Evolutionary conservation across 2,888 invertebrate genomes (phyloP).

Genomic region (Zhengitettix transpicula): DNA sequence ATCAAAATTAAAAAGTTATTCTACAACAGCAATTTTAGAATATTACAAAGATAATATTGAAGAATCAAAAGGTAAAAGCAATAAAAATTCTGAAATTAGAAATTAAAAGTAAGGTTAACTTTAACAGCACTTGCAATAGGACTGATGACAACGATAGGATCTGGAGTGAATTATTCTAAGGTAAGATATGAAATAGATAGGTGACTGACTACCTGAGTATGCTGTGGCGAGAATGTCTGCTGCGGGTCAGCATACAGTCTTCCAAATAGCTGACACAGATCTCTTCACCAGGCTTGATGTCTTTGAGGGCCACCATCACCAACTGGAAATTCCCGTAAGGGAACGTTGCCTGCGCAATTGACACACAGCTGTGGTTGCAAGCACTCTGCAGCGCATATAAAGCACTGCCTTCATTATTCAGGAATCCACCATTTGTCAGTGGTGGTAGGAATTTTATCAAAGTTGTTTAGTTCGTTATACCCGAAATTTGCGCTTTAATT

Average conservation of each 20-base stretch:
- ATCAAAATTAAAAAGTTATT: background rate
- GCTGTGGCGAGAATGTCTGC: constrained; percentile 76
- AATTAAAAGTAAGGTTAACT: too few relatives aligned
- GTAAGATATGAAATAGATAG: too few relatives aligned
- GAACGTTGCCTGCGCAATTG: constrained; percentile 76
- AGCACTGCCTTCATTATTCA: constrained; percentile 86
- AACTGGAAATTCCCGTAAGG: constrained; percentile 64
- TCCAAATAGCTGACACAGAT: constrained; percentile 83
- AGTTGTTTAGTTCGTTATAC: too few relatives aligned
- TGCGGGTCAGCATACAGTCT: constrained; percentile 62
- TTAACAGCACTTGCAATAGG: too few relatives aligned
- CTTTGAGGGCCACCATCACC: constrained; percentile 49
- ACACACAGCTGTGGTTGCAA: constrained; percentile 82
- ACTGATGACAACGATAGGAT: too few relatives aligned
- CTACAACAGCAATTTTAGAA: background rate
- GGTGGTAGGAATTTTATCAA: too few relatives aligned
- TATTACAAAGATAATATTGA: background rate
- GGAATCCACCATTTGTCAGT: constrained; percentile 43
- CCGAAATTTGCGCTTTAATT: too few relatives aligned
- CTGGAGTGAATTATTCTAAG: too few relatives aligned
- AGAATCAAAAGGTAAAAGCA: background rate
- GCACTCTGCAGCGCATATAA: constrained; percentile 73
- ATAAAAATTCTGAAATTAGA: background rate
- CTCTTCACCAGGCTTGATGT: constrained; percentile 68
- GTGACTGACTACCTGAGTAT: constrained; percentile 37